Base-by-base conservation (phyloP, 92 coral and sea anemone species). In the Siderastrea siderea region DNA sequence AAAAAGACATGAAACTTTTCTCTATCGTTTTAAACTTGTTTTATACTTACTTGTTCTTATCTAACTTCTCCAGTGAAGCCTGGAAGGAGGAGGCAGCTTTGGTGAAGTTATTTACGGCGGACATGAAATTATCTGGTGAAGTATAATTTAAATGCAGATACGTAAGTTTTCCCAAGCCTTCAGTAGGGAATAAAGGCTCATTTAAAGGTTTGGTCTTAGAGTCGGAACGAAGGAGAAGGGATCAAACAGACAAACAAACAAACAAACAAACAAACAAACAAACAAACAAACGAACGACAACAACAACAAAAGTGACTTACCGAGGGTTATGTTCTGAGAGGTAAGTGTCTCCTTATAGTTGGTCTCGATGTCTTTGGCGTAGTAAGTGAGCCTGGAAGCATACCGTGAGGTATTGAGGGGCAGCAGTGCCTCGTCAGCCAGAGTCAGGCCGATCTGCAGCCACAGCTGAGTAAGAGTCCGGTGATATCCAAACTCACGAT, bases 381-480 rank as follows among this genome's bases (percentile, higher is more conserved):
- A 89, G 46, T 58, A 68, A 17, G 71, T 58, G 12, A 95, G 79
- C 65, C 59, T 69, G 55, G 81, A 81, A 3, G 95, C 94, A 50
- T 83, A 95, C 5, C 90, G 90, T 62, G 91, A 66, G 89, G 89
- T 70, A 88, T 92, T 88, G 80, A 95, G 93, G 1, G 98, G 96
- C 55, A 95, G 51, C 59, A 95, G 43, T 69, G 83, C 74, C 74
- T 89, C 79, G 51, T 92, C 94, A 50, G 94, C 92, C 74, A 95
- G 88, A 0, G 74, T 47, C 47, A 87, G 52, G 52, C 85, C 84
- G 43, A 95, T 54, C 78, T 87, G 91, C 1, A 90, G 73, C 98
- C 98, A 95, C 13, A 95, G 76, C 71, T 95, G 98, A 7, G 95
- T 74, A 1, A 95, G 68, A 2, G 96, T 87, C 44, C 94, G 94